Base-by-base conservation (phyloP, 2,113 vertebrate species). In the human region DNA sequence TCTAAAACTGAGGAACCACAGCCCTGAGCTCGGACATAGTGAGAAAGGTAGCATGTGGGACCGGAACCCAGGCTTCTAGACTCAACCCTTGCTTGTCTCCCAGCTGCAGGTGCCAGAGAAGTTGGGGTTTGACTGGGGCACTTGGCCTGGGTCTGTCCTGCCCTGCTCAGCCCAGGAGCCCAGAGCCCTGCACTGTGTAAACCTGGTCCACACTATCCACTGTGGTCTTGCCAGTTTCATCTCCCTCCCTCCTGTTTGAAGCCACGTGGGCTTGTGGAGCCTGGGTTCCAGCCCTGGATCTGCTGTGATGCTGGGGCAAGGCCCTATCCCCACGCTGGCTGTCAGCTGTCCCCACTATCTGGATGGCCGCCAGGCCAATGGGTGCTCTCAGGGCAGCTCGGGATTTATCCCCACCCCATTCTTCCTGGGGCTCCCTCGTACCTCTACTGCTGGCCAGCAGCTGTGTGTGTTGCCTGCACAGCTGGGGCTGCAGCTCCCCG, bases 161-260 rank as follows among this genome's bases (percentile, higher is more conserved):
- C 66, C 55, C 48, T 68, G 32, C 75, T 64, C 22, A 35, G 43
- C 48, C 55, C 12, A 0, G 0, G 35, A 3, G 40, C 1, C 6
- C 30, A 2, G 18, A 55, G 52, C 52, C 52, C 18, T 55, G 18
- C 2, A 6, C 52, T 55, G 52, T 55, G 52, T 55, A 55, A 55
- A 55, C 6, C 17, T 55, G 52, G 52, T 55, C 18, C 6, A 6
- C 52, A 55, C 52, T 55, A 55, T 55, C 18, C 18, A 18, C 43
- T 7, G 1, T 8, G 2, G 0, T 40, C 82, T n/a, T 30, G 23
- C 75, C 61, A 35, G 35, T 57, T 3, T 30, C 8, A 0, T 9
- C 61, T n/a, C 22, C 18, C 11, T 5, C 17, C 0, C 1, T 20
- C 59, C 55, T n/a, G 4, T 55, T 55, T 55, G 35, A 50, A 64